Percentiles rank a stretch among this genome's conserved stretches.
Conservation (phyloP, 2,888 invertebrate genomes). For the Drosophila birchii region DNA sequence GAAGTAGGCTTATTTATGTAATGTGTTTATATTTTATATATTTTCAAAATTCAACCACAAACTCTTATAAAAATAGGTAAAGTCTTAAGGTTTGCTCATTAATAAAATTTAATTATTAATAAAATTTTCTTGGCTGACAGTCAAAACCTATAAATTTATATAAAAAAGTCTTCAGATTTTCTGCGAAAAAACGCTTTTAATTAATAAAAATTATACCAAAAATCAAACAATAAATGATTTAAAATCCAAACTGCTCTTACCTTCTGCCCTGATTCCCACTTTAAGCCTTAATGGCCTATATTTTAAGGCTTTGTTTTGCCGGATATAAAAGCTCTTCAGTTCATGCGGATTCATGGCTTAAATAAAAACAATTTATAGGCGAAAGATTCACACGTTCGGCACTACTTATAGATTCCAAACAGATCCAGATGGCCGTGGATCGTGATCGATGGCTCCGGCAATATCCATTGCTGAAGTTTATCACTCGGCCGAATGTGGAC, state of each 20-base stretch:
- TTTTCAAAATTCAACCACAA: too few species aligned
- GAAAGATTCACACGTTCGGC: slow-evolving; percentile 25
- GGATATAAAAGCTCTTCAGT: slow-evolving; percentile 3
- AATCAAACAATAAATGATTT: background rate
- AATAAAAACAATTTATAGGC: slow-evolving; percentile 10
- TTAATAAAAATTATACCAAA: background rate
- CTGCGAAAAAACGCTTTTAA: too few species aligned
- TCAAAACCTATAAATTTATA: too few species aligned
- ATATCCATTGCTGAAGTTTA: slow-evolving; percentile 38
- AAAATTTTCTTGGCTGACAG: too few species aligned
- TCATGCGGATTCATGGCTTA: background rate
- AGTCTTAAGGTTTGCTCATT: too few species aligned
- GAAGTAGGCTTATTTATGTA: too few species aligned
- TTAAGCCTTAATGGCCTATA: background rate
- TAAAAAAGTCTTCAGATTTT: too few species aligned
- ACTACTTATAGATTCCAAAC: slow-evolving; percentile 27
- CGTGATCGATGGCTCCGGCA: slow-evolving; percentile 42
- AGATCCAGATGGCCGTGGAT: slow-evolving; percentile 29
- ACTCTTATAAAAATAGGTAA: too few species aligned
- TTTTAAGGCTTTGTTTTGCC: background rate
- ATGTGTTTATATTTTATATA: too few species aligned
- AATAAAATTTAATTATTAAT: too few species aligned
- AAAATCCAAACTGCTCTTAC: background rate
- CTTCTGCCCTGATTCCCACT: background rate
- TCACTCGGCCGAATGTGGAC: slow-evolving; percentile 44